phyloP scores from a whole-genome alignment of 2,888 invertebrate genomes.

The Carpatolechia fugitivella region DNA sequence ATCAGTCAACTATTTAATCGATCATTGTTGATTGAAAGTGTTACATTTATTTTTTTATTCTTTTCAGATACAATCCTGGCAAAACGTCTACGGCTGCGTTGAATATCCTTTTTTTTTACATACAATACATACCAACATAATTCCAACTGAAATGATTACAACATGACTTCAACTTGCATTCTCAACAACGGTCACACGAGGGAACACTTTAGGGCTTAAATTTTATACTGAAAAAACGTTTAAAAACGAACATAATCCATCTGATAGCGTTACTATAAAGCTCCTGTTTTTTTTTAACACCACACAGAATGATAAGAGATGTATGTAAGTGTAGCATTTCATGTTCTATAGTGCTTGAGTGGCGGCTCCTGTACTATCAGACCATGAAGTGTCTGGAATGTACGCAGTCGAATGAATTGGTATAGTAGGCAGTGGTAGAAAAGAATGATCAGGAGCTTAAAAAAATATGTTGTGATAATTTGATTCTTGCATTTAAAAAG shows the following conservation, averaged over 20 bases:
- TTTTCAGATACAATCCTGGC: neutral
- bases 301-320: neutral
- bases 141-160: too few relatives aligned
- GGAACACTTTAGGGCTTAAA: neutral
- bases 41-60: neutral
- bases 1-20: neutral
- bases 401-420: constrained; percentile 19
- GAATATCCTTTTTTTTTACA: neutral
- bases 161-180: neutral
- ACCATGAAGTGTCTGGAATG: constrained; percentile 32
- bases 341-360: constrained; percentile 49
- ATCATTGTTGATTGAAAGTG: neutral
- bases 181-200: neutral
- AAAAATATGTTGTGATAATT: neutral
- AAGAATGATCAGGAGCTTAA: neutral
- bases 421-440: neutral
- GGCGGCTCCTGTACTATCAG: constrained; percentile 62
- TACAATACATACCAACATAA: neutral
- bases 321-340: constrained; percentile 19
- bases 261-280: too few relatives aligned
- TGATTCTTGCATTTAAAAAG: neutral
- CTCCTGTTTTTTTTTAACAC: neutral
- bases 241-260: too few relatives aligned
- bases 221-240: too few relatives aligned
- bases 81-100: neutral